Evolutionary conservation across 2,797 vertebrate genomes (phyloP).

Genomic region (Sebastes diploproa): DNA sequence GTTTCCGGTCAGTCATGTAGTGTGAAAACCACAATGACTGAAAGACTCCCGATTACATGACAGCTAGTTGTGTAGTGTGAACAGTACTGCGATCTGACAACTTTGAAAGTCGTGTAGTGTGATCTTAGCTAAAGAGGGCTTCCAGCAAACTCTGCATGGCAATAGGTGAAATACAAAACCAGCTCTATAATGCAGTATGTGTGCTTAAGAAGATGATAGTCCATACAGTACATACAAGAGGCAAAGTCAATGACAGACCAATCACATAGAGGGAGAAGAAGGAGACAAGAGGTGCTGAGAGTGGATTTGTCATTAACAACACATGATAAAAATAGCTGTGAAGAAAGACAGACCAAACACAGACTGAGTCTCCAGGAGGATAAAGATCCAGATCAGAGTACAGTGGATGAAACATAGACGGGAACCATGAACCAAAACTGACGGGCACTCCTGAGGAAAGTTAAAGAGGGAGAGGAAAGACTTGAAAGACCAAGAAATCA

Average conservation of each 20-base stretch:
- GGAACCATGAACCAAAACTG: slow-evolving; percentile 7
- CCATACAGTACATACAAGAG: not conserved
- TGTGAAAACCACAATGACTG: not conserved
- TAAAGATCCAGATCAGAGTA: slow-evolving; percentile 16
- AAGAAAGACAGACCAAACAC: not conserved
- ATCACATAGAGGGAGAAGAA: not conserved
- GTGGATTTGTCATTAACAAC: not conserved
- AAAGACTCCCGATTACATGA: no score
- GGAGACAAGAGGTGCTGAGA: not conserved
- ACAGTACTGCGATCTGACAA: no score
- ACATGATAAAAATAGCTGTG: not conserved
- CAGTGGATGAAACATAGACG: not conserved
- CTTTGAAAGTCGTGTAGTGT: no score
- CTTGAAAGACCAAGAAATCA: not conserved
- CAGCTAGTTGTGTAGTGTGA: no score
- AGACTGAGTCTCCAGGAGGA: not conserved
- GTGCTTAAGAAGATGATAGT: not conserved
- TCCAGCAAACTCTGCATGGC: not conserved
- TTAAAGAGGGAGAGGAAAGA: not conserved
- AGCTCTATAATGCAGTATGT: not conserved
- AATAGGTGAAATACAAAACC: not conserved
- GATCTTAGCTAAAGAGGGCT: no score
- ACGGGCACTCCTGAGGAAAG: not conserved
- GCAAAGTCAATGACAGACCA: not conserved
- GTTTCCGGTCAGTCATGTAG: not conserved